Evolutionary conservation across 2,888 invertebrate species (phyloP).

Genomic region (Tuta absoluta): DNA sequence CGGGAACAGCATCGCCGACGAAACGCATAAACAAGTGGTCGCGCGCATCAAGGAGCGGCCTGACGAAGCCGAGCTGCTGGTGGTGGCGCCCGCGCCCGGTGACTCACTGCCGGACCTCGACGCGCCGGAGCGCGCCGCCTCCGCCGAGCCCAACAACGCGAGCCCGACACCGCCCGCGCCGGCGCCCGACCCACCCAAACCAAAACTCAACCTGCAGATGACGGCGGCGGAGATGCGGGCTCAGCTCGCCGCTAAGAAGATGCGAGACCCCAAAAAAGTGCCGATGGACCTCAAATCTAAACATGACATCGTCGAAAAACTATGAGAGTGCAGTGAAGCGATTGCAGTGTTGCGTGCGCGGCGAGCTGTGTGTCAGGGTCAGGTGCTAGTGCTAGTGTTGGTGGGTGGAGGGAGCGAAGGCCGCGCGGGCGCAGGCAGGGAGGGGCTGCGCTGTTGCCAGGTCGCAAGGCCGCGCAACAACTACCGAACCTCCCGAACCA

Average conservation of each 20-base stretch:
- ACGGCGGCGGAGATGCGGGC: slow-evolving; percentile 95
- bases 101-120: slow-evolving; percentile 82
- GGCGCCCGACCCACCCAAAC: slow-evolving; percentile 41
- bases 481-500: slow-evolving; percentile 31
- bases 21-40: slow-evolving; percentile 97
- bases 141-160: not conserved
- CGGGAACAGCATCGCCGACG: slow-evolving; percentile 93
- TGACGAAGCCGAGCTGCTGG: slow-evolving; percentile 93
- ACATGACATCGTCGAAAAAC: slow-evolving; percentile 96
- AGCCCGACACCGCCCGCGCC: slow-evolving; percentile 35
- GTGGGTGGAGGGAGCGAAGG: slow-evolving; percentile 26
- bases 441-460: slow-evolving; percentile 32
- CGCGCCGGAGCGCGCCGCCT: slow-evolving; percentile 43
- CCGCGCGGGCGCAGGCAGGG: slow-evolving; percentile 19
- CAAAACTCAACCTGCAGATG: slow-evolving; percentile 89
- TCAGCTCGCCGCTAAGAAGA: slow-evolving; percentile 91
- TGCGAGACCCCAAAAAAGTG: slow-evolving; percentile 94
- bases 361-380: slow-evolving; percentile 27
- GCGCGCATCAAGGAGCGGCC: slow-evolving; percentile 93
- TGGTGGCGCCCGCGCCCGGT: slow-evolving; percentile 89
- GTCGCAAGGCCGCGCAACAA: slow-evolving; percentile 35
- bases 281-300: slow-evolving; percentile 95
- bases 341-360: slow-evolving; percentile 30
- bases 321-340: slow-evolving; percentile 73
- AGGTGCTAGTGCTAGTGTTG: slow-evolving; percentile 25